phyloP scores from a whole-genome alignment of 2,888 invertebrate species.

The Lamellibrachia columna region DNA sequence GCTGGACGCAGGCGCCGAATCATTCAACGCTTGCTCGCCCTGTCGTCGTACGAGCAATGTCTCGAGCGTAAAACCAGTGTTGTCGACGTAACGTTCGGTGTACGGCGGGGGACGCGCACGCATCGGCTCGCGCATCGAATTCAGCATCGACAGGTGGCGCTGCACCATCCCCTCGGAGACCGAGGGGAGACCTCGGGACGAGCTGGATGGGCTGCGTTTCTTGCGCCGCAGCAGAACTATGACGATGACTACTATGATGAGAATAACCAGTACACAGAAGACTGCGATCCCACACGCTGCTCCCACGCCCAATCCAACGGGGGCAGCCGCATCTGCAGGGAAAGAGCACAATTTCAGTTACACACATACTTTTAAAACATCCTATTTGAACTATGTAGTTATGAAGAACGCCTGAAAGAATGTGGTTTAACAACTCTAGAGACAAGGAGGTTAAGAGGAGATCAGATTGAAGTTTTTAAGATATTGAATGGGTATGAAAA shows the following conservation, averaged over 20 bases:
- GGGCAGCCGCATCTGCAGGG: background rate
- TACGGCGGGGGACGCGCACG: background rate
- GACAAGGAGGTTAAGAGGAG: too few species aligned
- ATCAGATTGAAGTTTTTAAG: too few species aligned
- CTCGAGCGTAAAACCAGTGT: background rate
- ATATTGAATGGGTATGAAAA: too few species aligned
- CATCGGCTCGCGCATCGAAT: background rate
- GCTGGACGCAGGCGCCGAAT: background rate
- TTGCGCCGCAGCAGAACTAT: conserved; percentile 14
- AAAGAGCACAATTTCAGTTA: background rate
- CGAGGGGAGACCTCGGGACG: background rate
- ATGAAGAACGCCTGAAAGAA: too few species aligned
- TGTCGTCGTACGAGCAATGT: conserved; percentile 7
- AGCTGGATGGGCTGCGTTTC: conserved; percentile 7
- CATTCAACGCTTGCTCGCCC: background rate
- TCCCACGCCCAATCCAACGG: background rate
- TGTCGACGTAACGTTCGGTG: background rate
- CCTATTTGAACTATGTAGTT: too few species aligned
- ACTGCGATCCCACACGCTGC: conserved; percentile 26
- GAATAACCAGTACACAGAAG: conserved; percentile 1
- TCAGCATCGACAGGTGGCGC: background rate
- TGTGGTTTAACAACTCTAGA: too few species aligned
- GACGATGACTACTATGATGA: conserved; percentile 22
- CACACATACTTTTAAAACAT: background rate
- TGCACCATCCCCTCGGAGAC: background rate